These are phyloP conservation scores for Margarornis squamiger DNA, from an alignment of 2,797 vertebrate genomes.

Conservation along the genomic window DNA sequence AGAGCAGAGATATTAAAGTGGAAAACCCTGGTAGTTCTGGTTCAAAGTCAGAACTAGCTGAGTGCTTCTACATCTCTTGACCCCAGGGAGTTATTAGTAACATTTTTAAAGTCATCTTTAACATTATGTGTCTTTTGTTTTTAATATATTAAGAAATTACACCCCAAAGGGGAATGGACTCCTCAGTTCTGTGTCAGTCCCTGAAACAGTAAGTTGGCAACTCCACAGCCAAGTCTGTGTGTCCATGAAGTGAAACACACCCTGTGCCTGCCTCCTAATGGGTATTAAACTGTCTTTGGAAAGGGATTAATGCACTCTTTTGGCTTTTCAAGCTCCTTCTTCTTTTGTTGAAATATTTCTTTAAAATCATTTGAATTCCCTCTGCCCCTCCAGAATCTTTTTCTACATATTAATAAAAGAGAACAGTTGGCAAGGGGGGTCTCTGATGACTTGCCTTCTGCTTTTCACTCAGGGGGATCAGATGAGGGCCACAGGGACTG, in stretches of 20 bases:
- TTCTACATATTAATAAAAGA: neutral
- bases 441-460: neutral
- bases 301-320: neutral
- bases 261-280: neutral
- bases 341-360: neutral
- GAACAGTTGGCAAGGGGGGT: neutral
- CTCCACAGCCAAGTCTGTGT: neutral
- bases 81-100: conserved; percentile 29
- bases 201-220: neutral
- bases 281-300: conserved; percentile 5
- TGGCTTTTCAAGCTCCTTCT: neutral
- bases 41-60: neutral
- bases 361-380: neutral
- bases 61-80: neutral
- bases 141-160: conserved; percentile 33
- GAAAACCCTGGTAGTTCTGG: conserved; percentile 13
- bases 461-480: neutral
- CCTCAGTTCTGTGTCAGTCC: neutral
- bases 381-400: neutral
- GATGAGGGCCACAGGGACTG: neutral
- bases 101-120: conserved; percentile 14
- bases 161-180: neutral
- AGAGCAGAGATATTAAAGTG: neutral
- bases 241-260: neutral
- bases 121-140: conserved; percentile 26